These are phyloP conservation scores for Leptonema lineaticorne DNA, from an alignment of 1,140 invertebrate genomes.

Conservation along the genomic window DNA sequence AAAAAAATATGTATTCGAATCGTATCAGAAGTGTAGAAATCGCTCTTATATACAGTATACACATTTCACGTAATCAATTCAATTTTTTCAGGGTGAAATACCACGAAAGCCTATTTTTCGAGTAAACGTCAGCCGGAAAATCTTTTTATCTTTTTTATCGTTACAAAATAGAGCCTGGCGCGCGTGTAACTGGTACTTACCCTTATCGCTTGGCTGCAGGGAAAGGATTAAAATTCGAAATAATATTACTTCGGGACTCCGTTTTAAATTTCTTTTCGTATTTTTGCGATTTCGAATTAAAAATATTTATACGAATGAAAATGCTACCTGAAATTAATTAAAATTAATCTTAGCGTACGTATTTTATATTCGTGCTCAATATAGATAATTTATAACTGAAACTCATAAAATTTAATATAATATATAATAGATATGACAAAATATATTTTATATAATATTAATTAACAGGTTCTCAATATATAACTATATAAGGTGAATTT, in stretches of 20 bases:
- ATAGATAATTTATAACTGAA: no score
- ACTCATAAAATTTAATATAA: no score
- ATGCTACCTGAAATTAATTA: no score
- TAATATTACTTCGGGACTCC: slow-evolving; percentile 1
- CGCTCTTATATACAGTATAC: no score
- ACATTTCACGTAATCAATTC: not conserved
- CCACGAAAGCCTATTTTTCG: not conserved
- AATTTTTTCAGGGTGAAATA: slow-evolving; percentile 1
- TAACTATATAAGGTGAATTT: no score
- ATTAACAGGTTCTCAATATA: no score
- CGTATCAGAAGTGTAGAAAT: no score
- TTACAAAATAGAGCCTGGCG: not conserved
- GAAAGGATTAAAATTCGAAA: slow-evolving; percentile 18
- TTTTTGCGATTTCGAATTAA: slow-evolving; percentile 2
- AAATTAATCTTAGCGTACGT: no score
- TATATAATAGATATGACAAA: no score
- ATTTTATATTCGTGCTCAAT: no score
- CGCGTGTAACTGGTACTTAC: not conserved
- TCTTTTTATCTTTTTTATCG: slow-evolving; percentile 19
- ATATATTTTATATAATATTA: no score
- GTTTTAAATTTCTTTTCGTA: not conserved
- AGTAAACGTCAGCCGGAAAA: slow-evolving; percentile 14
- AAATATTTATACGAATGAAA: not conserved
- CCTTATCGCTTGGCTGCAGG: slow-evolving; percentile 2
- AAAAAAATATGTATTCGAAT: no score